Conservation (phyloP, 2,113 vertebrate genomes). For the Penelope pileata region DNA sequence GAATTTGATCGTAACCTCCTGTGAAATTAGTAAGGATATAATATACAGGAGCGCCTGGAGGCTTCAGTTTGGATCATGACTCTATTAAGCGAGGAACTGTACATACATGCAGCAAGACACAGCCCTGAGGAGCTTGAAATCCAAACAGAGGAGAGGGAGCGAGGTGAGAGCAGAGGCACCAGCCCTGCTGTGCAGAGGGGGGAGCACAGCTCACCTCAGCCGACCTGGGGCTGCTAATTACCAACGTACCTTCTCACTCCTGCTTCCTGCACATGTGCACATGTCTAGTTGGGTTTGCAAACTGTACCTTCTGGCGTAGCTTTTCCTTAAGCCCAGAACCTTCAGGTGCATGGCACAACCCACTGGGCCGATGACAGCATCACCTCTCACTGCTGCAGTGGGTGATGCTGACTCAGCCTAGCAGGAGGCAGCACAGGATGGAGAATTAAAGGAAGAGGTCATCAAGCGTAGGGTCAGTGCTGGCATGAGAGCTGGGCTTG, state of each 20-base stretch:
- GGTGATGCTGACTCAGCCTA: background rate
- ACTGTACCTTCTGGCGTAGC: background rate
- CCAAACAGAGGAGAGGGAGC: conserved; percentile 45
- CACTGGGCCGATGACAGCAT: conserved; percentile 16
- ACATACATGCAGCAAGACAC: conserved; percentile 61
- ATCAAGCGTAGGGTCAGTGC: background rate
- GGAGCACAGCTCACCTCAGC: conserved; percentile 13
- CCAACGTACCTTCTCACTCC: background rate
- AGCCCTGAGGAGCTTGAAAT: conserved; percentile 66
- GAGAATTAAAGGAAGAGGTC: conserved; percentile 9
- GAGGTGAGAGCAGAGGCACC: conserved; percentile 52
- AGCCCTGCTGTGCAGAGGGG: conserved; percentile 11
- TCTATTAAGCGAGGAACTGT: conserved; percentile 60
- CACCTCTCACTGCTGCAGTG: background rate
- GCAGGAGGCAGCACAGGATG: background rate
- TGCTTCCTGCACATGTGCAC: background rate
- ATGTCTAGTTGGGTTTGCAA: background rate
- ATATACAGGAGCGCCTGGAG: conserved; percentile 46
- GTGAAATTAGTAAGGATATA: conserved; percentile 61
- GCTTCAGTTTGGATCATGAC: conserved; percentile 58
- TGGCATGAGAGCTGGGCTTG: background rate
- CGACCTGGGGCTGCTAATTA: rapidly evolving
- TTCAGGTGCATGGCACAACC: no score
- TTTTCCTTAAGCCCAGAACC: no score
- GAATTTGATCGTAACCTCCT: conserved; percentile 63